These are phyloP conservation scores for Prionailurus bengalensis DNA, from an alignment of 2,113 vertebrate genomes.

Conservation along the genomic window DNA sequence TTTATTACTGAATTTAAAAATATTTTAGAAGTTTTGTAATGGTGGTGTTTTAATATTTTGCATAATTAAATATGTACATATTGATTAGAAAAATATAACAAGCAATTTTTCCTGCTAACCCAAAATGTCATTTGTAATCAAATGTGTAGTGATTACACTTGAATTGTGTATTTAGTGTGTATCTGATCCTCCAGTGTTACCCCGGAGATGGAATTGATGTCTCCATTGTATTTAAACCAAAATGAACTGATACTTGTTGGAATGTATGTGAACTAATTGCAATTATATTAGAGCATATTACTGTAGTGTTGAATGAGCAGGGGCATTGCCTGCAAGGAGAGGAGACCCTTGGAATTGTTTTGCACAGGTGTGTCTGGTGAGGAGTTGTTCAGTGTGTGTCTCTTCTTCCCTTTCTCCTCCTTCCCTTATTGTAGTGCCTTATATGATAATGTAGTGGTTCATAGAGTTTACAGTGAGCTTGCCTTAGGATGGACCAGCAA, in stretches of 20 bases:
- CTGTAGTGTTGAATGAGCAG: conserved; percentile 90
- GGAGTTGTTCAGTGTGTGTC: conserved; percentile 90
- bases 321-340: conserved; percentile 87
- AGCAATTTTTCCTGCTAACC: conserved; percentile 90
- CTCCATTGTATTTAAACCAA: conserved; percentile 93
- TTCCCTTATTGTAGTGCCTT: conserved; percentile 93
- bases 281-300: conserved; percentile 90
- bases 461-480: conserved; percentile 94
- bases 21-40: conserved; percentile 94
- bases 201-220: conserved; percentile 88
- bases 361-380: conserved; percentile 95
- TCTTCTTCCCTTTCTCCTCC: conserved; percentile 66
- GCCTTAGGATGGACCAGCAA: conserved; percentile 92
- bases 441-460: conserved; percentile 92
- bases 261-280: conserved; percentile 92
- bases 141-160: conserved; percentile 93
- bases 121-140: conserved; percentile 92
- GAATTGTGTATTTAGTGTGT: conserved; percentile 93
- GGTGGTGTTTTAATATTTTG: conserved; percentile 94
- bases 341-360: conserved; percentile 91
- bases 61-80: conserved; percentile 92
- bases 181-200: conserved; percentile 90
- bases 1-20: conserved; percentile 93
- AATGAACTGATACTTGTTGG: conserved; percentile 91
- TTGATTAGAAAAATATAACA: conserved; percentile 92